Evolutionary conservation across 2,113 vertebrate genomes (phyloP), one percentile per base, ranked within the genome.

Genomic region (Gila orcuttii): DNA sequence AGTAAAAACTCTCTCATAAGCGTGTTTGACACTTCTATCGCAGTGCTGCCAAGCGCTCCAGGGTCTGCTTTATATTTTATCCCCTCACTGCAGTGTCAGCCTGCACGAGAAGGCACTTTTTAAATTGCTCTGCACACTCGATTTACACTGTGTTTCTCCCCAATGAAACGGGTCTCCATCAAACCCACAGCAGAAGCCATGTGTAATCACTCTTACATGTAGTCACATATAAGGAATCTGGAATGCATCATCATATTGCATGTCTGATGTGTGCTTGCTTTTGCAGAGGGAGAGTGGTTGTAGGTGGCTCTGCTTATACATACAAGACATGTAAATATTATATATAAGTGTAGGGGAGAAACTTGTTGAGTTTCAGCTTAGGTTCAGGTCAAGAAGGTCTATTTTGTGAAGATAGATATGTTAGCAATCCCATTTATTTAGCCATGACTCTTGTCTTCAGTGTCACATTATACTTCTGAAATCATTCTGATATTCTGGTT

Each of bases 51-150:
- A 86, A 87, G 83, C 80, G 75, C 89, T 89, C 71, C 3, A 57
- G 75, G 85, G 87, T 90, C 85, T 19, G 19, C 83, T 87, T 89
- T 83, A 87, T 85, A 90, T 90, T 90, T 91, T 90, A 90, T 91
- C 88, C 89, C 83, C 89, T 89, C 89, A 74, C 89, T 91, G 91
- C 90, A 85, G 81, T 88, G 90, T 92, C 90, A 91, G 90, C 86
- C 86, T 13, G 82, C 82, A 89, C 47, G 57, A n/a, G 78, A 52
- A 85, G 84, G 68, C 88, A 74, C 88, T 89, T 80, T 84, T 86
- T 80, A 92, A 89, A 90, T 92, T 82, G 86, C 79, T 85, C 85
- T 10, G 23, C 83, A 71, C 83, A 71, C 87, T 89, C 69, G 28
- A 82, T 88, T 90, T 89, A 87, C 87, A 79, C 4, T 85, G 86